These are phyloP conservation scores for Eucera pruinosa DNA, from an alignment of 2,888 invertebrate species.

Conservation along the genomic window DNA sequence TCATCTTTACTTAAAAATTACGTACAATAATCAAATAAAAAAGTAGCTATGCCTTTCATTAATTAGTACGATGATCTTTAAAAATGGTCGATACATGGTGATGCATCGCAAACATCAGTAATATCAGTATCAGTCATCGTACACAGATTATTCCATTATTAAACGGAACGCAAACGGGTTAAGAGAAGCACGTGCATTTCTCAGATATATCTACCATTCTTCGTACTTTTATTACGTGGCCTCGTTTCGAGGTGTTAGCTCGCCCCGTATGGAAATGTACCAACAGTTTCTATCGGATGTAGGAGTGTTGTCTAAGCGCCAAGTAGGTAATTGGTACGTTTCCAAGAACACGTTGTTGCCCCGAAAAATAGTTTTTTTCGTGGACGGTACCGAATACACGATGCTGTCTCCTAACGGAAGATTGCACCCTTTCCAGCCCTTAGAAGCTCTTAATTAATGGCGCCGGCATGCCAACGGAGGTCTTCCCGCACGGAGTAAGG, in stretches of 20 bases:
- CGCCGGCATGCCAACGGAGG: slow-evolving; percentile 65
- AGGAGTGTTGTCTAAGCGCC: slow-evolving; percentile 1
- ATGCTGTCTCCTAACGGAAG: slow-evolving; percentile 67
- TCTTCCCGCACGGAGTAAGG: slow-evolving; percentile 72
- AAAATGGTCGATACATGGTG: too few relatives aligned
- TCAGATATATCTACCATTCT: neutral
- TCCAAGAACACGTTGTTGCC: slow-evolving; percentile 42
- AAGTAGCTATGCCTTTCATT: too few relatives aligned
- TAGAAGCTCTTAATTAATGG: slow-evolving; percentile 83
- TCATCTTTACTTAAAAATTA: too few relatives aligned
- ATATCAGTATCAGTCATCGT: too few relatives aligned
- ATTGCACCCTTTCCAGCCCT: slow-evolving; percentile 78
- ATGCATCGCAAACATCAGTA: too few relatives aligned
- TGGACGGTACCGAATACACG: slow-evolving; percentile 54
- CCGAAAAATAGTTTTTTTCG: slow-evolving; percentile 63
- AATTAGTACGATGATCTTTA: too few relatives aligned
- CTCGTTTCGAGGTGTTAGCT: slow-evolving; percentile 1
- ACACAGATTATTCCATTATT: too few relatives aligned
- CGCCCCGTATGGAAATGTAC: slow-evolving; percentile 24
- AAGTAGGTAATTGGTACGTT: slow-evolving; percentile 53
- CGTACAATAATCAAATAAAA: too few relatives aligned
- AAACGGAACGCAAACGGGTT: too few relatives aligned
- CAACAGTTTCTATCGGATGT: slow-evolving; percentile 14
- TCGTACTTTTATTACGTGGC: neutral
- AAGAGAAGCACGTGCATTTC: too few relatives aligned